These are phyloP conservation scores for Eriosoma lanigerum DNA, from an alignment of 1,140 invertebrate genomes.

Conservation along the genomic window DNA sequence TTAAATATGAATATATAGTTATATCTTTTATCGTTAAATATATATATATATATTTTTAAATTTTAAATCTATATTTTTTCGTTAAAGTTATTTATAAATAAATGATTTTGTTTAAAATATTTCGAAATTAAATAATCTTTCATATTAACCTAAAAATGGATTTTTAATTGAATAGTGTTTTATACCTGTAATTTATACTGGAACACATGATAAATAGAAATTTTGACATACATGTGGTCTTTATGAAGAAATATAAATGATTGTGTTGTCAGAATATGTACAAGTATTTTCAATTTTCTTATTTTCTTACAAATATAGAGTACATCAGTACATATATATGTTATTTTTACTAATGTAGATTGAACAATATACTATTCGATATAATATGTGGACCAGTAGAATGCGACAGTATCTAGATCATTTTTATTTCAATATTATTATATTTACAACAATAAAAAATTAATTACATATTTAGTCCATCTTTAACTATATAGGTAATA, in stretches of 20 bases:
- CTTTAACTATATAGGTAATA: too few species aligned
- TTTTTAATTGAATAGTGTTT: too few species aligned
- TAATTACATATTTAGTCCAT: slow-evolving; percentile 1
- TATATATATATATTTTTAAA: too few species aligned
- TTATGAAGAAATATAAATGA: background rate
- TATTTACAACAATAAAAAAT: background rate
- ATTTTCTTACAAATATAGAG: background rate
- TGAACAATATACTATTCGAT: background rate
- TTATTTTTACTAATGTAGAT: background rate
- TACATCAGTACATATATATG: background rate
- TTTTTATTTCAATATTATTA: background rate
- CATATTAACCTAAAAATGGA: too few species aligned
- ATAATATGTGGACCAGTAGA: background rate
- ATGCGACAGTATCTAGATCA: background rate
- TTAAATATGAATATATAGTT: too few species aligned
- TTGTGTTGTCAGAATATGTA: background rate
- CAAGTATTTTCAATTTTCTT: slow-evolving; percentile 4
- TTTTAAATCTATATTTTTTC: too few species aligned
- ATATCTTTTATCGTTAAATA: too few species aligned
- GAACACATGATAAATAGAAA: background rate
- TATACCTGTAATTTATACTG: too few species aligned
- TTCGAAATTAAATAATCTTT: too few species aligned
- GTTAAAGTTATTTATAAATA: too few species aligned
- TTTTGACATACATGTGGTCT: slow-evolving; percentile 8
- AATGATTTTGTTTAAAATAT: too few species aligned